Base-by-base conservation (phyloP, 2,888 invertebrate genomes). In the Salpingus planirostris region DNA sequence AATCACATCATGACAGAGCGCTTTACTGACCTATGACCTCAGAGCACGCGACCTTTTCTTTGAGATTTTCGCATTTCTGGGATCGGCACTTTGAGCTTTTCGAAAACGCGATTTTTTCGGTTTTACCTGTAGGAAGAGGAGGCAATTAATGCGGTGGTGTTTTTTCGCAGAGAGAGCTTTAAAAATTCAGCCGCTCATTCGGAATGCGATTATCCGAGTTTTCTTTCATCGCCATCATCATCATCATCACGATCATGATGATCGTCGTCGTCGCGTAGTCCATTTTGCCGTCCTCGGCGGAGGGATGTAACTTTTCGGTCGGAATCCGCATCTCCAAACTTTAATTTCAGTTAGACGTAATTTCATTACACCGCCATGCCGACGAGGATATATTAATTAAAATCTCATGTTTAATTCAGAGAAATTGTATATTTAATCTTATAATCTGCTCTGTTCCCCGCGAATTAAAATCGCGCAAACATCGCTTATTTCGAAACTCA, bases 301-400 rank as follows among this genome's bases (percentile, higher is more conserved):
- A n/a, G n/a, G n/a, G n/a, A n/a, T n/a, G n/a, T n/a, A n/a, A n/a
- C n/a, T n/a, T 48, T 48, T 46, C 40, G 40, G 25, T 22, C 44
- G 33, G 37, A 40, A 41, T 46, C 38, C 34, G 40, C 44, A 44
- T 52, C 52, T 51, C 47, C 45, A 50, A 59, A 59, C 55, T 59
- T 58, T 52, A 59, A 55, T 57, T 59, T 56, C 53, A 49, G 52
- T 55, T 52, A 47, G 41, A 50, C 48, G 40, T 60, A 59, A 62
- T 59, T 47, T 51, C 50, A 60, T 62, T 62, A 58, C n/a, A n/a
- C 47, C 39, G 47, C 50, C 52, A 51, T 49, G 46, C 50, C 50
- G 59, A n/a, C n/a, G n/a, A 52, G 62, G 60, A 62, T 61, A 57
- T 59, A 62, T 61, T 64, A 62, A 64, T 64, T 64, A 63, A 64